phyloP scores from a whole-genome alignment of 1,140 invertebrate species.

The Acyrthosiphon pisum region DNA sequence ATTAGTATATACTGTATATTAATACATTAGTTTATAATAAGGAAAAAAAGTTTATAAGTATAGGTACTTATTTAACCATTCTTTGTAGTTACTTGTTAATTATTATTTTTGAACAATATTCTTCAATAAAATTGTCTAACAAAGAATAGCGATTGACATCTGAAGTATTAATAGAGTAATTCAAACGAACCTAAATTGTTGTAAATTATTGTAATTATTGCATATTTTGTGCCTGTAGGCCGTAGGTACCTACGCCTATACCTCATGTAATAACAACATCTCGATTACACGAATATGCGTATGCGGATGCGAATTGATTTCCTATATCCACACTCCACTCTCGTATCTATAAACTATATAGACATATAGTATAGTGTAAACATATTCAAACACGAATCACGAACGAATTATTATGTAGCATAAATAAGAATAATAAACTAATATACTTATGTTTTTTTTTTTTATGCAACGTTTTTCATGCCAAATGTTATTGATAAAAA shows the following conservation, averaged over 20 bases:
- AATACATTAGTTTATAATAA: too few relatives aligned
- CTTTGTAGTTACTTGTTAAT: background rate
- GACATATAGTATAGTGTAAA: background rate
- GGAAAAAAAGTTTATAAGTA: too few relatives aligned
- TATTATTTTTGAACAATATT: background rate
- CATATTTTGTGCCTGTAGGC: background rate
- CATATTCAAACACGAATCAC: background rate
- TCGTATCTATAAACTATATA: background rate
- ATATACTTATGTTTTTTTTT: background rate
- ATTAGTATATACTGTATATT: too few relatives aligned
- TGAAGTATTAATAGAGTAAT: background rate
- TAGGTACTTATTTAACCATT: background rate
- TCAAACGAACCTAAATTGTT: background rate
- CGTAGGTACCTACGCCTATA: background rate
- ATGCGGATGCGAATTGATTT: slow-evolving; percentile 3
- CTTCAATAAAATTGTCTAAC: background rate
- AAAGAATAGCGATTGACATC: background rate
- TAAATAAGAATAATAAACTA: background rate
- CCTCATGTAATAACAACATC: background rate
- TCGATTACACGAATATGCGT: background rate
- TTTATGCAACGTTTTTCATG: background rate
- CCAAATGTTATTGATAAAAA: background rate
- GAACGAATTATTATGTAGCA: background rate
- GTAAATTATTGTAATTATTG: background rate
- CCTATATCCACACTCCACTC: background rate